Percentiles rank a stretch among this genome's conserved stretches.
Conservation (phyloP, 2,113 vertebrate species). For the Chiloscyllium plagiosum region DNA sequence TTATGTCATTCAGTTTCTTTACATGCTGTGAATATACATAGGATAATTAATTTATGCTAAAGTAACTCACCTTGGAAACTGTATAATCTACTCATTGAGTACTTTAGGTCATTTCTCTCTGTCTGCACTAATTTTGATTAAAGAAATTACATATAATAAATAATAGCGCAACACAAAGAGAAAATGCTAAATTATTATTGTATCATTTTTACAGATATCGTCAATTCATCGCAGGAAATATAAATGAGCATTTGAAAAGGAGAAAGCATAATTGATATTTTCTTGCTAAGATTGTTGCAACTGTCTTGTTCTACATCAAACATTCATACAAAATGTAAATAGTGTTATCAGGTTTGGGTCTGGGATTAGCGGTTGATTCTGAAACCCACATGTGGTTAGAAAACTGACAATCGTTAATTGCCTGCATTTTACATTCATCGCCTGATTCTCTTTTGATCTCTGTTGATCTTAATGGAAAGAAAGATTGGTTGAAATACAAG, state of each 20-base stretch:
- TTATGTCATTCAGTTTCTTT: not conserved
- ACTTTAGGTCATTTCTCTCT: not conserved
- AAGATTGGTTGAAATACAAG: not conserved
- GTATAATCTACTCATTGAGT: not conserved
- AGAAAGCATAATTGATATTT: not conserved
- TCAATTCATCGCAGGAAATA: not conserved
- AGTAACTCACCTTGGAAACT: not conserved
- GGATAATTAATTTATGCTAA: not conserved
- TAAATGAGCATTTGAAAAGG: not conserved
- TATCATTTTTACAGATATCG: not conserved
- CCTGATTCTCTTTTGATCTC: too few species aligned
- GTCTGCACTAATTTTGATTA: not conserved
- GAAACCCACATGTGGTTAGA: too few species aligned
- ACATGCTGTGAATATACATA: not conserved
- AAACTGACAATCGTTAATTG: not conserved
- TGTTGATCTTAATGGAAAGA: not conserved
- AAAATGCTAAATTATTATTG: not conserved
- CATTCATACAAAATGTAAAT: not conserved
- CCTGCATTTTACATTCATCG: not conserved
- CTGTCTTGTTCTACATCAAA: not conserved
- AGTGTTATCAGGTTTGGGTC: not conserved
- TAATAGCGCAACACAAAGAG: not conserved
- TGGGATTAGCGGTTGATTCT: not conserved
- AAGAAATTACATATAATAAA: not conserved
- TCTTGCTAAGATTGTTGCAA: not conserved